Evolutionary conservation across 2,888 invertebrate genomes (phyloP).

Genomic region (Erynnis tages): DNA sequence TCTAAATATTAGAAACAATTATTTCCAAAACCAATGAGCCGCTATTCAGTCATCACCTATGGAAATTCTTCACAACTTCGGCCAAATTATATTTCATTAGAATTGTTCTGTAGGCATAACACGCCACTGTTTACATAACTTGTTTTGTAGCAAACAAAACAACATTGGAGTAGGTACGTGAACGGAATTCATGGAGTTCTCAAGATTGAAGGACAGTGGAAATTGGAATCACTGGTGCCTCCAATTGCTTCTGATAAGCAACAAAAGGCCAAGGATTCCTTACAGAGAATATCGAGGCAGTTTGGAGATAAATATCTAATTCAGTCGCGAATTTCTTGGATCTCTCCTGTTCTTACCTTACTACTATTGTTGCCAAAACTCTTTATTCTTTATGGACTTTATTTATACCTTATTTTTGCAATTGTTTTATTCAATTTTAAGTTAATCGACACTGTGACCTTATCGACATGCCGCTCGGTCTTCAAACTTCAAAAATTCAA

Average conservation of each 20-base stretch:
- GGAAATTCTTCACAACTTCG: no score
- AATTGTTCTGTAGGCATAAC: not conserved
- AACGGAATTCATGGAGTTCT: conserved; percentile 13
- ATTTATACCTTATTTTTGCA: no score
- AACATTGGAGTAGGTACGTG: conserved; percentile 9
- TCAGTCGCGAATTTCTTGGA: no score
- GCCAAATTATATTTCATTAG: not conserved
- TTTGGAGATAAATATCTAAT: conserved; percentile 6
- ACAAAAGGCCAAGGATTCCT: conserved; percentile 13
- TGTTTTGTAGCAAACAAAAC: conserved; percentile 6
- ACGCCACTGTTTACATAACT: conserved; percentile 15
- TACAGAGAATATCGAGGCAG: not conserved
- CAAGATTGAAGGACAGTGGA: conserved; percentile 8
- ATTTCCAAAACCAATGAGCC: no score
- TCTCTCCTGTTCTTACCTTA: not conserved
- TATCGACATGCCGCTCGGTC: no score
- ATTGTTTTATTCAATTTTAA: no score
- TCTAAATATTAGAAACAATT: no score
- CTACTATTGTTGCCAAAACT: no score
- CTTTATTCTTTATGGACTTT: no score
- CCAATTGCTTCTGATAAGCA: conserved; percentile 12
- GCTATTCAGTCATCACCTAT: no score
- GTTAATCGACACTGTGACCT: no score
- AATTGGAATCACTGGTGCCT: not conserved
- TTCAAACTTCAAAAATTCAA: no score